These are phyloP conservation scores for Ramazzottius varieornatus DNA, from an alignment of 2,888 invertebrate genomes.

Conservation along the genomic window DNA sequence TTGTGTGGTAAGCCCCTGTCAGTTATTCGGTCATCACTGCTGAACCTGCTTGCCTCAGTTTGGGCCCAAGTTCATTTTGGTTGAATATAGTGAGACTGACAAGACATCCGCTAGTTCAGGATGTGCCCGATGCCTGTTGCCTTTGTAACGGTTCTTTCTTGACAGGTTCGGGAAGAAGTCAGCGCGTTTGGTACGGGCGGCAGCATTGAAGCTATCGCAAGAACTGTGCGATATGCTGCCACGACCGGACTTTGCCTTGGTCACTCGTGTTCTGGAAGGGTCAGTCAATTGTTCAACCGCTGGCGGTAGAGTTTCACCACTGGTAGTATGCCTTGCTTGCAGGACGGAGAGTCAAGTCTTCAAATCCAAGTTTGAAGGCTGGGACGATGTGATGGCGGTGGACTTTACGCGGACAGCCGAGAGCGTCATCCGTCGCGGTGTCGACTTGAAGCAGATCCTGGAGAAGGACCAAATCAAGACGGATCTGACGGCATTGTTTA, in stretches of 20 bases:
- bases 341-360: conserved; percentile 39
- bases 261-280: conserved; percentile 73
- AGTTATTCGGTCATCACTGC: conserved; percentile 4
- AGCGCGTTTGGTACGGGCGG: conserved; percentile 69
- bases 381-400: conserved; percentile 97
- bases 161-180: conserved; percentile 85
- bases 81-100: too few relatives aligned
- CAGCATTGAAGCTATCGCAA: conserved; percentile 81
- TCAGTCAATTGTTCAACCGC: conserved; percentile 15
- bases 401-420: conserved; percentile 95
- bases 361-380: conserved; percentile 80
- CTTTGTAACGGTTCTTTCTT: conserved; percentile 5
- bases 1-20: conserved; percentile 76
- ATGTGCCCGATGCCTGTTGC: too few relatives aligned
- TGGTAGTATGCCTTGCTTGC: conserved; percentile 7
- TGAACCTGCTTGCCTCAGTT: too few relatives aligned
- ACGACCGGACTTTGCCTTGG: conserved; percentile 54
- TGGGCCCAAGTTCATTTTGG: too few relatives aligned
- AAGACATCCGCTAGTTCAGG: too few relatives aligned
- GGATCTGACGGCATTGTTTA: conserved; percentile 79
- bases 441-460: conserved; percentile 22
- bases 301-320: background rate
- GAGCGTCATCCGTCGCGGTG: conserved; percentile 26
- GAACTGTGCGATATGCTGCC: conserved; percentile 78
- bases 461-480: conserved; percentile 35